Conservation (phyloP, 2,888 invertebrate species). For the Erebia aethiops region DNA sequence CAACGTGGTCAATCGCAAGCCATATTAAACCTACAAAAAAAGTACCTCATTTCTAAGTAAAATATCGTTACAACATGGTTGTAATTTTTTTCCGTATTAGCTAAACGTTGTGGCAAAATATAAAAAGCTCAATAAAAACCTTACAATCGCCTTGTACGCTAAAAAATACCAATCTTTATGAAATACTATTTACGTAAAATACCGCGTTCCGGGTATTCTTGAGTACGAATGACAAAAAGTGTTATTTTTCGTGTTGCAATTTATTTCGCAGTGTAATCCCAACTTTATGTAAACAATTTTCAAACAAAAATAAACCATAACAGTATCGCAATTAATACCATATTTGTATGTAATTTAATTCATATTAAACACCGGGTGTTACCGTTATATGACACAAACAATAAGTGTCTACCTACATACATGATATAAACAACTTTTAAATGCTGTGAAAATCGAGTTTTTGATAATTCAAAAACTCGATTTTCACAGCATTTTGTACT, state of each 20-base stretch:
- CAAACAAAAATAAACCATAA: slow-evolving; percentile 20
- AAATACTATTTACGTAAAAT: slow-evolving; percentile 17
- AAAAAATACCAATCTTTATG: slow-evolving; percentile 6
- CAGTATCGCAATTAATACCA: not conserved
- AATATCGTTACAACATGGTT: slow-evolving; percentile 1
- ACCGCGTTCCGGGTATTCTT: slow-evolving; percentile 11
- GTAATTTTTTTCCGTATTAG: not conserved
- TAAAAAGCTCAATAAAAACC: slow-evolving; percentile 1
- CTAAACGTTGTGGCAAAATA: slow-evolving; percentile 4
- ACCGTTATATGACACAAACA: slow-evolving; percentile 28
- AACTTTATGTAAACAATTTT: not conserved
- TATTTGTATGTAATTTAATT: slow-evolving; percentile 11
- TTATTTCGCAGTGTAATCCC: slow-evolving; percentile 23
- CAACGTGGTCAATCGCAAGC: no score
- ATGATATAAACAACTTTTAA: slow-evolving; percentile 12
- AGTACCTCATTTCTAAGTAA: not conserved
- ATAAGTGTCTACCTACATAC: not conserved
- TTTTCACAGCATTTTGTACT: no score
- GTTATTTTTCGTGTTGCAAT: slow-evolving; percentile 20
- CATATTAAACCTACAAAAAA: not conserved
- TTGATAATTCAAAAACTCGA: no score
- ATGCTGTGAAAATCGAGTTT: slow-evolving; percentile 10
- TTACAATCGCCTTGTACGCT: not conserved
- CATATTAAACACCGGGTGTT: not conserved
- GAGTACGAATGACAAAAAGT: slow-evolving; percentile 10